Conservation (phyloP, 2,113 vertebrate species). For the Channa maculata region DNA sequence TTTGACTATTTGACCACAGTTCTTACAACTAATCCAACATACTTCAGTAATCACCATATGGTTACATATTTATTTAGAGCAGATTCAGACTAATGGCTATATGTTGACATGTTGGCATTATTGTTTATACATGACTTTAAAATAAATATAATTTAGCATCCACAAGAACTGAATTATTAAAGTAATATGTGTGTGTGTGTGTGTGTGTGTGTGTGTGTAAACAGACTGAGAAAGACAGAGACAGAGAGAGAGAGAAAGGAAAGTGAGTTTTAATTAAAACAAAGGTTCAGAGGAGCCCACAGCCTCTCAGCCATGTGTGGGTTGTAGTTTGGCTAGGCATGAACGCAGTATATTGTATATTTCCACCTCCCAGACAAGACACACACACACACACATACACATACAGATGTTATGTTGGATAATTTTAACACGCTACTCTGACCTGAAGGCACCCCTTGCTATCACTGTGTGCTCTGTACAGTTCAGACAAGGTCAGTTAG, state of each 20-base stretch:
- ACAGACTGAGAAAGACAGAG: slow-evolving; percentile 26
- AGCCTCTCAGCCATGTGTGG: slow-evolving; percentile 76
- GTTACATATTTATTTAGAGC: background rate
- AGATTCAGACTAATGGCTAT: background rate
- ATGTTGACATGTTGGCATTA: background rate
- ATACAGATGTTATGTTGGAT: slow-evolving; percentile 54
- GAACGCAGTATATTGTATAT: slow-evolving; percentile 66
- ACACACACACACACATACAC: slow-evolving; percentile 28
- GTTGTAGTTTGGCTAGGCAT: slow-evolving; percentile 72
- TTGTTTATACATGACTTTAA: background rate
- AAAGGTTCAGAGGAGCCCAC: slow-evolving; percentile 66
- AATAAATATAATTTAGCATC: background rate
- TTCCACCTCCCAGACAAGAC: slow-evolving; percentile 64
- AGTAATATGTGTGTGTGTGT: slow-evolving; percentile 1
- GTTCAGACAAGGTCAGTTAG: slow-evolving; percentile 71
- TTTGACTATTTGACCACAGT: no score
- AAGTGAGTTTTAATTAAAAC: slow-evolving; percentile 69
- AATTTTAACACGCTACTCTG: slow-evolving; percentile 58
- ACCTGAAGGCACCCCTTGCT: slow-evolving; percentile 50
- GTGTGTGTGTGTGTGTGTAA: background rate
- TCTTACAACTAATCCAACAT: no score
- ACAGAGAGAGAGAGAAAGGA: slow-evolving; percentile 26
- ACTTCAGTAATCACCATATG: no score
- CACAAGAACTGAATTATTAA: background rate
- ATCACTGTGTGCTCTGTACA: slow-evolving; percentile 44